Conservation (phyloP, 1,140 invertebrate genomes). For the Brachionus paranguensis region DNA sequence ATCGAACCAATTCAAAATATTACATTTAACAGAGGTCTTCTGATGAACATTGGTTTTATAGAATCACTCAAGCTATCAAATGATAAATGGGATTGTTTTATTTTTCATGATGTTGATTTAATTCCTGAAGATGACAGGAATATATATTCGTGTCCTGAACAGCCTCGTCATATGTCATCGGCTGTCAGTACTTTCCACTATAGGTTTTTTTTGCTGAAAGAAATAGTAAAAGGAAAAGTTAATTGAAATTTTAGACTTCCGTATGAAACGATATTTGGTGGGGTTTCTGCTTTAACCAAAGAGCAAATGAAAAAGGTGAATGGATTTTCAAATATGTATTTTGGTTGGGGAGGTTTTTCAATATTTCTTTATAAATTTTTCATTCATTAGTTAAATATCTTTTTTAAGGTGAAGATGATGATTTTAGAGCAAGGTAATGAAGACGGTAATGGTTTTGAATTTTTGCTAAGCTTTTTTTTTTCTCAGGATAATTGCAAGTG, state of each 20-base stretch:
- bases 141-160: conserved; percentile 76
- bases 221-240: not conserved
- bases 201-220: conserved; percentile 40
- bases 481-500: not conserved
- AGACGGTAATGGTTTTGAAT: not conserved
- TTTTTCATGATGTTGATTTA: conserved; percentile 91
- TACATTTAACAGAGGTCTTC: conserved; percentile 79
- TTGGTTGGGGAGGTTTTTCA: conserved; percentile 41
- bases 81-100: conserved; percentile 72
- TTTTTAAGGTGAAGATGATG: conserved; percentile 7
- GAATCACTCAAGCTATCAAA: conserved; percentile 71
- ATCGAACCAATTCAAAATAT: conserved; percentile 44
- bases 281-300: conserved; percentile 27
- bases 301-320: conserved; percentile 40
- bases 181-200: conserved; percentile 82
- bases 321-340: conserved; percentile 39
- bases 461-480: not conserved
- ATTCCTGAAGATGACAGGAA: conserved; percentile 85
- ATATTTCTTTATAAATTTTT: not conserved
- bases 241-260: conserved; percentile 59
- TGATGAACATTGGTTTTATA: conserved; percentile 87
- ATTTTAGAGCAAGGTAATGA: not conserved
- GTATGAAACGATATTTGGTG: conserved; percentile 65
- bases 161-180: conserved; percentile 70
- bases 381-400: not conserved